Evolutionary conservation across 2,113 vertebrate species (phyloP), one percentile per base, ranked within the genome.

Genomic region (Neoarius graeffei): DNA sequence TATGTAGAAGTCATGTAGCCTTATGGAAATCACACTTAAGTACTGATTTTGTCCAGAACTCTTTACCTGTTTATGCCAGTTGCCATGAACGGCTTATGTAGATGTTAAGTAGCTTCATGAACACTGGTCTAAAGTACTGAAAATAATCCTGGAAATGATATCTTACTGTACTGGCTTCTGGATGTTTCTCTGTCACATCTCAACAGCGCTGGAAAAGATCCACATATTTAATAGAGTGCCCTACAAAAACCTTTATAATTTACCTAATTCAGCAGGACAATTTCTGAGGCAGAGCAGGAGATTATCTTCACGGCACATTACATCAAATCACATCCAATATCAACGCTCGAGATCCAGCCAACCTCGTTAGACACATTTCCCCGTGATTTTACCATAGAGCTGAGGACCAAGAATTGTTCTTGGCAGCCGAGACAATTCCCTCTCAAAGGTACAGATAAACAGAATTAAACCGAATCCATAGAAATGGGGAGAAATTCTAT

Each of bases 391-490:
- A 81, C 35, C 11, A 83, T n/a, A 67, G 23, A 76, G 56, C 87
- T 89, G 83, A 85, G 88, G 69, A 84, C 88, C 82, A 85, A 66
- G 35, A 50, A 86, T 91, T 90, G 82, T 91, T 89, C 89, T 92
- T 94, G 92, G 90, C 88, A 87, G 11, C 14, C 76, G 60, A 71
- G 71, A 77, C 20, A 60, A 86, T 85, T 91, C 60, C 81, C 84
- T 90, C 76, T 83, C 81, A 82, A 85, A 92, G 87, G 93, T 90
- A 90, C 86, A 94, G 89, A 92, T 91, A 92, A 93, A 93, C 91
- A 93, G 90, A 93, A 90, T 93, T 90, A 89, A 90, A 93, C 89
- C 52, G 88, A 91, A 91, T 66, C 50, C 62, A 88, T 80, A 79
- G 89, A 92, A 91, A 85, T 89, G 9, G 90, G 89, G 86, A 6